phyloP scores from a whole-genome alignment of 2,888 invertebrate species.

The Calliopum simillimum region DNA sequence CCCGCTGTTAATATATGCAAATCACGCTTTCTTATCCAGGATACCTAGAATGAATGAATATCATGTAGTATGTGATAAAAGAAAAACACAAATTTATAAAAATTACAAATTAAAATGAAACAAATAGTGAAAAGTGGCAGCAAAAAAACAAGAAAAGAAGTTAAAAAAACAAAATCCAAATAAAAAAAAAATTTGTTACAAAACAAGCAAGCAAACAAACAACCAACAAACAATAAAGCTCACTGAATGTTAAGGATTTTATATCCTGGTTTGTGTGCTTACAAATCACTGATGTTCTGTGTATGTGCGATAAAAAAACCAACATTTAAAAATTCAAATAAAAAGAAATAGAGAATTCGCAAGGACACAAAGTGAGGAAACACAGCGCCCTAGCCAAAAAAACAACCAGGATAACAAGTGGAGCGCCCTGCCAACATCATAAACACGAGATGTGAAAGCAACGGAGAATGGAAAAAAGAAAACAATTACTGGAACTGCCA shows the following conservation, averaged over 20 bases:
- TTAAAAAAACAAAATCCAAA: conserved; percentile 16
- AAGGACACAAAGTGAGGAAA: background rate
- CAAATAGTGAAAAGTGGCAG: conserved; percentile 57
- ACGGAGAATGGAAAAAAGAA: background rate
- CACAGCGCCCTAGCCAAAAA: background rate
- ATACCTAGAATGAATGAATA: conserved; percentile 71
- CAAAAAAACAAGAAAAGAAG: conserved; percentile 43
- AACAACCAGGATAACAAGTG: too few species aligned
- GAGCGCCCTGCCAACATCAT: too few species aligned
- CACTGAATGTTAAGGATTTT: background rate
- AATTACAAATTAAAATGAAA: conserved; percentile 41
- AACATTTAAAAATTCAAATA: conserved; percentile 20
- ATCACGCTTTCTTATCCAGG: conserved; percentile 90
- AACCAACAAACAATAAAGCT: background rate
- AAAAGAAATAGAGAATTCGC: conserved; percentile 34
- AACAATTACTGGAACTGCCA: conserved; percentile 17
- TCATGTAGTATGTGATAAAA: conserved; percentile 19
- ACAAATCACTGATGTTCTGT: background rate
- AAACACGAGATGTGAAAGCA: background rate
- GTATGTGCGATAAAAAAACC: conserved; percentile 27
- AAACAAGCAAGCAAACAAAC: background rate
- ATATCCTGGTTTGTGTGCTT: background rate
- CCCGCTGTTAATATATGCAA: conserved; percentile 89
- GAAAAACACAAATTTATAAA: conserved; percentile 33
- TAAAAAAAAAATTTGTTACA: conserved; percentile 3